A percentile compares a stretch with the other conserved stretches of the same genome.
Conservation (phyloP, 2,888 invertebrate species). For the Synergus umbraculus region DNA sequence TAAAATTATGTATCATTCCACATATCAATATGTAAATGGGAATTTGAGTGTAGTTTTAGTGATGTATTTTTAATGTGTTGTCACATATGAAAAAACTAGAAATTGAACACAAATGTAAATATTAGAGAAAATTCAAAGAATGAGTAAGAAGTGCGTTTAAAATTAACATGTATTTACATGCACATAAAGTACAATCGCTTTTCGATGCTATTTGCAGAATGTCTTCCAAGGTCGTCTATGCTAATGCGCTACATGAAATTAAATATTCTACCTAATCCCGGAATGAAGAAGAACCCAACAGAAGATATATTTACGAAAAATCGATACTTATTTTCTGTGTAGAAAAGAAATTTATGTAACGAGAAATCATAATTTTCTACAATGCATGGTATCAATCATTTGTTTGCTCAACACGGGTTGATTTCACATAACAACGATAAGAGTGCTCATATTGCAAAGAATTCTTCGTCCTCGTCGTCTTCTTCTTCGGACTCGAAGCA, state of each 20-base stretch:
- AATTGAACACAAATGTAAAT: neutral
- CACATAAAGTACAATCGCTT: neutral
- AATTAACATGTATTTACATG: neutral
- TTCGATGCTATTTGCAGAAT: slow-evolving; percentile 23
- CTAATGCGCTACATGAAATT: neutral
- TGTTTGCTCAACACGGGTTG: slow-evolving; percentile 34
- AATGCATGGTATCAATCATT: slow-evolving; percentile 31
- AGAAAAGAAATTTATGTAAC: neutral
- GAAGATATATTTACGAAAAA: slow-evolving; percentile 12
- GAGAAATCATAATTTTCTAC: slow-evolving; percentile 2
- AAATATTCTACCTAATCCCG: neutral
- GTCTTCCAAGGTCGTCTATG: slow-evolving; percentile 5
- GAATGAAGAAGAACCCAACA: slow-evolving; percentile 15
- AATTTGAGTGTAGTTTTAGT: neutral
- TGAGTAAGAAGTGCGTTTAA: neutral
- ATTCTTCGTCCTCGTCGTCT: neutral
- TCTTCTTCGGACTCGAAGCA: slow-evolving; percentile 45
- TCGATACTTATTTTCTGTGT: neutral
- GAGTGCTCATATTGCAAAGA: slow-evolving; percentile 12
- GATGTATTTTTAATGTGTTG: neutral
- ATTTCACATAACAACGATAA: slow-evolving; percentile 25
- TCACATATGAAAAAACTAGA: neutral
- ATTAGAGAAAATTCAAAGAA: neutral
- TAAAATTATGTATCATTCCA: neutral
- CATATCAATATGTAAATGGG: neutral